phyloP scores from a whole-genome alignment of 2,797 vertebrate genomes.

The Myotis vivesi region DNA sequence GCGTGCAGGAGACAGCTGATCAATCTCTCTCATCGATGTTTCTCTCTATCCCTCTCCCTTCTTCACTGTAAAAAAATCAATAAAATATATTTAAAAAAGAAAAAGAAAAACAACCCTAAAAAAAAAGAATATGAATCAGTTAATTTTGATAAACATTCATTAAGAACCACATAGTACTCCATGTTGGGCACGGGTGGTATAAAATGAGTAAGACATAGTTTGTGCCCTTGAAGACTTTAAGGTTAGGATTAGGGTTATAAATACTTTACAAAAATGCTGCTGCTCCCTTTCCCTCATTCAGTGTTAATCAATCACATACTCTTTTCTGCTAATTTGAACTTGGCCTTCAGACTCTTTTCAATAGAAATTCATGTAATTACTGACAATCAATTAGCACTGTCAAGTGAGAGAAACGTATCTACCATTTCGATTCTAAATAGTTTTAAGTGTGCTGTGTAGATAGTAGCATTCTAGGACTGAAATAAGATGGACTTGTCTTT shows the following conservation, averaged over 20 bases:
- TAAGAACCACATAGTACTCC: neutral
- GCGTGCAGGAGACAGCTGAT: no score
- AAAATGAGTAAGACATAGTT: neutral
- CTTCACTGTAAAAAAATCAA: no score
- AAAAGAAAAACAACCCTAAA: no score
- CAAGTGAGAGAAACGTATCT: neutral
- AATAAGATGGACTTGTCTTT: neutral
- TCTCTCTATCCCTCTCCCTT: no score
- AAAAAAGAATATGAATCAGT: neutral
- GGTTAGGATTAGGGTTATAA: neutral
- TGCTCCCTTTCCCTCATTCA: neutral
- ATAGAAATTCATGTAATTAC: conserved; percentile 39
- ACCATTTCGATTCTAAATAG: conserved; percentile 38
- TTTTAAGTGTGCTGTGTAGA: neutral
- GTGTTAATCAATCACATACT: neutral
- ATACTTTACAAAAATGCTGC: neutral
- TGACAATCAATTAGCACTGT: neutral
- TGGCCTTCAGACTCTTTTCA: conserved; percentile 36
- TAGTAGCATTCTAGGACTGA: neutral
- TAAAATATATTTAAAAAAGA: no score
- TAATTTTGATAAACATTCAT: conserved; percentile 49
- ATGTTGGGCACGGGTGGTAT: neutral
- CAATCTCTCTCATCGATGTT: no score
- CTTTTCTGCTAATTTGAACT: neutral
- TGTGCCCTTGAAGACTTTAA: conserved; percentile 26